phyloP scores from a whole-genome alignment of 2,113 vertebrate genomes.

The Scatophagus argus region DNA sequence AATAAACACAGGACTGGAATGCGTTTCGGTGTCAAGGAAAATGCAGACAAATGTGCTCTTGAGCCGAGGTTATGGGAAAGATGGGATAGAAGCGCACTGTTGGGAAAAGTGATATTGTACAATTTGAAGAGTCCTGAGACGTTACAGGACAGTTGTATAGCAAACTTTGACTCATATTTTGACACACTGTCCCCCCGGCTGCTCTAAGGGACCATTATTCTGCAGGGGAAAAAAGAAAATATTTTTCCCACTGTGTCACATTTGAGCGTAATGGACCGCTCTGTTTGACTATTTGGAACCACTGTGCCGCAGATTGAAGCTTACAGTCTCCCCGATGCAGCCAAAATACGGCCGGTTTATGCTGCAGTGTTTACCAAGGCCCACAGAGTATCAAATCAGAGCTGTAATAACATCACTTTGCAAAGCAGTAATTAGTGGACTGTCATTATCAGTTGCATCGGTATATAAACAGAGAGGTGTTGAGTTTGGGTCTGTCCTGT shows the following conservation, averaged over 20 bases:
- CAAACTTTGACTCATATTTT: conserved; percentile 49
- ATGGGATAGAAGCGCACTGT: conserved; percentile 13
- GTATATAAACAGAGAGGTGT: conserved; percentile 50
- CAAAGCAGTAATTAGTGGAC: conserved; percentile 43
- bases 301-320: conserved; percentile 16
- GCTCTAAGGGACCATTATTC: conserved; percentile 35
- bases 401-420: conserved; percentile 53
- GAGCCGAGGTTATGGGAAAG: conserved; percentile 38
- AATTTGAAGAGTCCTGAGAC: conserved; percentile 34
- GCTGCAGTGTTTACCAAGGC: conserved; percentile 34
- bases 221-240: conserved; percentile 24
- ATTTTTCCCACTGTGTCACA: conserved; percentile 57
- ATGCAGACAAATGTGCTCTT: conserved; percentile 45
- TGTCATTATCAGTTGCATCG: conserved; percentile 49
- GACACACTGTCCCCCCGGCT: conserved; percentile 1
- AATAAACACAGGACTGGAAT: conserved; percentile 54
- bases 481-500: conserved; percentile 25
- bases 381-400: conserved; percentile 54
- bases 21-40: conserved; percentile 43
- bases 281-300: conserved; percentile 45
- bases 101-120: conserved; percentile 21
- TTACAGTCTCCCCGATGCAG: conserved; percentile 12
- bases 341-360: conserved; percentile 37
- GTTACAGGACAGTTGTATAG: conserved; percentile 38
- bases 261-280: conserved; percentile 21